Conservation (phyloP, 2,113 vertebrate genomes). For the Oxyruncus cristatus region DNA sequence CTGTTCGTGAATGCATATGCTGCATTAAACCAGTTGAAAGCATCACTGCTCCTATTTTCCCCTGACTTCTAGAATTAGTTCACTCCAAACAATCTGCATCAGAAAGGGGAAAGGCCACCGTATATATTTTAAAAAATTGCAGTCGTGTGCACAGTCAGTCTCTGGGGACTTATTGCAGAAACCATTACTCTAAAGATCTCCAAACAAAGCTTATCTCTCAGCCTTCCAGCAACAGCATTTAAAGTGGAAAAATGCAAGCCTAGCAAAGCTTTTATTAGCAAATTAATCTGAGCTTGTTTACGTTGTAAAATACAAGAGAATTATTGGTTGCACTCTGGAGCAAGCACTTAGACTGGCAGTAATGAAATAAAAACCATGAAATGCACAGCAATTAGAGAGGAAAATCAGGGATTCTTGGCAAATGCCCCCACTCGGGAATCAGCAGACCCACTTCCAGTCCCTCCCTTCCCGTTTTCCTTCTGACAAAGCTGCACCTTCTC, state of each 20-base stretch:
- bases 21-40: background rate
- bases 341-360: background rate
- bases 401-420: background rate
- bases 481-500: background rate
- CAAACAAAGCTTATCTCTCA: conserved; percentile 32
- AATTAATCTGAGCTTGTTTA: conserved; percentile 22
- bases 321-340: background rate
- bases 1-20: background rate
- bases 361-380: background rate
- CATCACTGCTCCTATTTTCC: background rate
- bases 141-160: background rate
- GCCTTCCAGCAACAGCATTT: background rate
- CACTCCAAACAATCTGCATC: background rate
- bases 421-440: background rate
- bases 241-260: background rate
- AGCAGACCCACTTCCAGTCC: background rate
- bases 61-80: background rate
- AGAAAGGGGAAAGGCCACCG: background rate
- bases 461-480: background rate
- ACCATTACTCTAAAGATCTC: background rate
- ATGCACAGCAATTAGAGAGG: background rate
- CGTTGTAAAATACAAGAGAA: background rate
- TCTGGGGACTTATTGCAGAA: background rate
- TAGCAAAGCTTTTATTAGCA: conserved; percentile 30
- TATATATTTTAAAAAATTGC: background rate